Evolutionary conservation across 2,797 vertebrate genomes (phyloP), one percentile per base, ranked within the genome.

Genomic region (Muscicapa striata): DNA sequence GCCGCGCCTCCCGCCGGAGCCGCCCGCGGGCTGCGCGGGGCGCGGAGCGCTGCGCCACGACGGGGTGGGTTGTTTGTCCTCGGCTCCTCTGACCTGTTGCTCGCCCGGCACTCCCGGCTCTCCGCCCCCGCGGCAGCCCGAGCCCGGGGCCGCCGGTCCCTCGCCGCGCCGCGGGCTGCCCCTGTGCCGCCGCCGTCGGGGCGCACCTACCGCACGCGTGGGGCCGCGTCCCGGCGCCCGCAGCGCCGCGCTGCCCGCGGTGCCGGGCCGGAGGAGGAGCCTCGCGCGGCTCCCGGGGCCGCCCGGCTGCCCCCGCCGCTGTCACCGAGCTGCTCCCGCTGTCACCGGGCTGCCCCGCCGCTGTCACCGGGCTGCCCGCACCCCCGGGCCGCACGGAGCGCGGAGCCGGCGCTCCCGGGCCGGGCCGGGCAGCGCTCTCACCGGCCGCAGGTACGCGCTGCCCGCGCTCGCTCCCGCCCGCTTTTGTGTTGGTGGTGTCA

Each of bases 261-360:
- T 20, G 40, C 70, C 21, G 69, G 63, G 17, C 77, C 66, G 67
- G 86, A 85, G 92, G 85, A 93, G 89, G 88, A 89, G 92, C 84
- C 70, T 88, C 52, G 82, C 66, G 36, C 45, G 13, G 45, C 45
- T 88, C 58, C 86, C 76, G 64, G 78, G 64, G 78, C 66, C 7
- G 36, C 87, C 61, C 45, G 30, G 89, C 82, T 17, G 59, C 22
- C 59, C 83, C 51, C 82, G 43, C 43, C n/a, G n/a, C n/a, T 45
- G 43, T 18, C 41, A 43, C 41, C 41, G 41, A 8, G 43, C 43
- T 43, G 77, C 10, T 23, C 43, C 76, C 43, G 43, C 43, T 43
- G 43, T 19, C 18, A 43, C 43, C 18, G 43, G 10, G 43, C 43
- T 43, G 43, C 43, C 18, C 43, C 18, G 41, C 41, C 38, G 43